A percentile compares a stretch with the other conserved stretches of the same genome.
Evolutionary conservation across 2,113 vertebrate species (phyloP).

Genomic region (Epinephelus cyanopodus): DNA sequence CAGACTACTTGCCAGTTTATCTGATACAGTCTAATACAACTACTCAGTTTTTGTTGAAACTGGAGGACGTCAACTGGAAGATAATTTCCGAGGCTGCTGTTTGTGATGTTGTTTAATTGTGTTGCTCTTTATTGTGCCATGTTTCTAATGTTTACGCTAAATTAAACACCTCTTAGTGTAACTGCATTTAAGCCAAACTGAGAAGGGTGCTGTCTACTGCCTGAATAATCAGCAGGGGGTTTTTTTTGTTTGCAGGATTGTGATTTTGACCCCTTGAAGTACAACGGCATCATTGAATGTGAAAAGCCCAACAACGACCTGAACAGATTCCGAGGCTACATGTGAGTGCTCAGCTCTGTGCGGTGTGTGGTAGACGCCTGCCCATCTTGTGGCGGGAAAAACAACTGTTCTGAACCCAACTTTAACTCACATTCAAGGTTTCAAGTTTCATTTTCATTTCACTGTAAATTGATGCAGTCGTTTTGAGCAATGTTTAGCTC

Average conservation of each 20-base stretch:
- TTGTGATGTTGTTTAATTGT: too few species aligned
- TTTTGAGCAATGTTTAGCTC: constrained; percentile 1
- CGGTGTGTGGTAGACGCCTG: too few species aligned
- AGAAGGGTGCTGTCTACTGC: too few species aligned
- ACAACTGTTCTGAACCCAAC: neutral
- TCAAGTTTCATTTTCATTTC: constrained; percentile 16
- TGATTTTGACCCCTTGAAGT: constrained; percentile 94
- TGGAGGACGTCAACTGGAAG: too few species aligned
- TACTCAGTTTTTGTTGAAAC: too few species aligned
- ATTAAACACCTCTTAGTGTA: too few species aligned
- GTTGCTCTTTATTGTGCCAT: too few species aligned
- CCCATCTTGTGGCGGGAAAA: neutral
- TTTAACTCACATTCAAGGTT: neutral
- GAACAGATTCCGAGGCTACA: constrained; percentile 94
- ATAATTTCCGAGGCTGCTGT: too few species aligned
- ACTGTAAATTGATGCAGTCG: neutral
- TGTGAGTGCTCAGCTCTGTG: constrained; percentile 88
- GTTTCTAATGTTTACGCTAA: too few species aligned
- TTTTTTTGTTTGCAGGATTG: constrained; percentile 88
- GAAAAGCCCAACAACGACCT: constrained; percentile 98
- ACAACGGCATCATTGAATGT: constrained; percentile 95
- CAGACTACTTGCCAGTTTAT: too few species aligned
- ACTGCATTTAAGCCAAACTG: too few species aligned
- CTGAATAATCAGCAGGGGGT: neutral
- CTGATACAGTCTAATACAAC: too few species aligned